Evolutionary conservation across 30 jellyfish, hydroid and myxozoan species (phyloP).

Genomic region (Haliclystus octoradiatus): DNA sequence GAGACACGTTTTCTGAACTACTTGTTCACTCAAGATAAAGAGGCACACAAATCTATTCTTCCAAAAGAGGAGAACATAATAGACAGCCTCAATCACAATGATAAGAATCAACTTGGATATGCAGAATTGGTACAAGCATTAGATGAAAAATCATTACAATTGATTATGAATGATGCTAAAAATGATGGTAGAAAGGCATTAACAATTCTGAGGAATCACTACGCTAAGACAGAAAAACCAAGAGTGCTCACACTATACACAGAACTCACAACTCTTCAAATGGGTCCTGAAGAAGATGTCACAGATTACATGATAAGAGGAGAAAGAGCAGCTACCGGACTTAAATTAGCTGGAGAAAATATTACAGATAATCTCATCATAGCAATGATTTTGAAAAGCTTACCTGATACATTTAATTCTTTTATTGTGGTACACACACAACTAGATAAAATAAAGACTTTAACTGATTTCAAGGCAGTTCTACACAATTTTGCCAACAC

Average conservation of each 20-base stretch:
- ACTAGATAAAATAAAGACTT: slow-evolving; percentile 24
- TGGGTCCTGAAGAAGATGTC: slow-evolving; percentile 13
- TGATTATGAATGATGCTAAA: slow-evolving; percentile 37
- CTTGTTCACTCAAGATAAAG: slow-evolving; percentile 23
- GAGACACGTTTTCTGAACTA: slow-evolving; percentile 29
- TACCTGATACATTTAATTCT: slow-evolving; percentile 33
- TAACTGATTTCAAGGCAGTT: slow-evolving; percentile 38
- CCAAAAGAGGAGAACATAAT: slow-evolving; percentile 11
- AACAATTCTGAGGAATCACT: slow-evolving; percentile 1
- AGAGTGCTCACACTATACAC: slow-evolving; percentile 33
- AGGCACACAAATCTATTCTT: slow-evolving; percentile 13
- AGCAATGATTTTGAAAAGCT: slow-evolving; percentile 14
- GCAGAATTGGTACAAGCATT: slow-evolving; percentile 47
- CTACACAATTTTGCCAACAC: slow-evolving; percentile 22
- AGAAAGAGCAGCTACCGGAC: slow-evolving; percentile 20
- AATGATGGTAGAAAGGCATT: slow-evolving; percentile 28
- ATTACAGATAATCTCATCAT: slow-evolving; percentile 11
- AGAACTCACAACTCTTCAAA: slow-evolving; percentile 15
- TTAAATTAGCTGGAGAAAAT: slow-evolving; percentile 29
- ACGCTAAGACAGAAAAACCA: slow-evolving; percentile 41
- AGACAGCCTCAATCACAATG: background rate
- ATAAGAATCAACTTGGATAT: slow-evolving; percentile 30
- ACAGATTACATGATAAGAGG: slow-evolving; percentile 20
- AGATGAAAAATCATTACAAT: slow-evolving; percentile 32
- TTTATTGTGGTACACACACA: slow-evolving; percentile 48